Evolutionary conservation across 2,113 vertebrate species (phyloP).

Genomic region (Upupa epops): DNA sequence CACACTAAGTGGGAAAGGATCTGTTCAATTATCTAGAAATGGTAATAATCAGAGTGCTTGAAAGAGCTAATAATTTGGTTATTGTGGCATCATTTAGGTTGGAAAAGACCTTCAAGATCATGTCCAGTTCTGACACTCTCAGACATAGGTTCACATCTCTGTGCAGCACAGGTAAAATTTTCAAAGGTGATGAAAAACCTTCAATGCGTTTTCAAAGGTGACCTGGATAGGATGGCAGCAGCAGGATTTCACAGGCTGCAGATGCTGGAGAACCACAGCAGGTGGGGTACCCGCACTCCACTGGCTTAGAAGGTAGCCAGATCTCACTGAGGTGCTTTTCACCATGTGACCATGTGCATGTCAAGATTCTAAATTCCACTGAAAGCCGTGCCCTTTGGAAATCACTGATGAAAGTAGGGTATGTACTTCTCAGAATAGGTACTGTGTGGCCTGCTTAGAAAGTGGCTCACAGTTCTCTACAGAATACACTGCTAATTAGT

Average conservation of each 20-base stretch:
- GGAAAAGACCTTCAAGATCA: too few species aligned
- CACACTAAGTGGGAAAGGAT: too few species aligned
- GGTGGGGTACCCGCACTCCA: background rate
- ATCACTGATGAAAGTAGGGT: background rate
- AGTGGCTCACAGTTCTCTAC: constrained; percentile 47
- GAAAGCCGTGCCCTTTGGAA: constrained; percentile 21
- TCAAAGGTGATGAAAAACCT: background rate
- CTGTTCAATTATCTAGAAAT: too few species aligned
- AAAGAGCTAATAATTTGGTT: too few species aligned
- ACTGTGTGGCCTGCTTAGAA: constrained; percentile 49
- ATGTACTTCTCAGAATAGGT: background rate
- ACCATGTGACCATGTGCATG: background rate
- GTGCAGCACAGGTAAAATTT: background rate
- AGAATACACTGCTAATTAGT: constrained; percentile 50
- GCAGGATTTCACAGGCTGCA: background rate
- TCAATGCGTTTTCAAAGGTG: background rate
- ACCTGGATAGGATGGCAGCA: background rate
- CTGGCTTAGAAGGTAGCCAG: background rate
- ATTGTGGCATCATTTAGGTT: too few species aligned
- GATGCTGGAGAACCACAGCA: background rate
- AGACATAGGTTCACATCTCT: background rate
- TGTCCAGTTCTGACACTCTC: too few species aligned
- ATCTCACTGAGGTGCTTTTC: background rate
- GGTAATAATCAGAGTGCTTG: too few species aligned
- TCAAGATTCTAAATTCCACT: background rate